Base-by-base conservation (phyloP, 2,113 vertebrate genomes). In the Neogale vison region DNA sequence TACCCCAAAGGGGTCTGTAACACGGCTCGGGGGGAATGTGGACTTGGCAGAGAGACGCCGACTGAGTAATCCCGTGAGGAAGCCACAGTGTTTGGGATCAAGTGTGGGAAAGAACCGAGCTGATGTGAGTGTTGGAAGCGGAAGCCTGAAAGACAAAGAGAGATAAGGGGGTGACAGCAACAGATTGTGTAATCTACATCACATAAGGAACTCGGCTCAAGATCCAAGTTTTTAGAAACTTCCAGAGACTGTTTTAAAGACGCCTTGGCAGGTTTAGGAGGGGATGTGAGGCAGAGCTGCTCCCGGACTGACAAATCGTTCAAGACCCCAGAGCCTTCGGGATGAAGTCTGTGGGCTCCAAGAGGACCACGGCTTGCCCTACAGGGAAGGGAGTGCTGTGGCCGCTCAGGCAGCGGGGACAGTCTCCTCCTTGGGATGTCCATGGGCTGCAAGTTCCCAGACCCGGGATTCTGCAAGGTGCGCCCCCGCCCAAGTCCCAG, bases 71-170 rank as follows among this genome's bases (percentile, higher is more conserved):
- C 85, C 34, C 2, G 0, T 1, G 67, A 61, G 65, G 84, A 90
- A 86, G 93, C 83, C 42, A n/a, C 10, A 0, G 52, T 42, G 67
- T 65, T 34, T n/a, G 67, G 85, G 93, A 83, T 47, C 50, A 18
- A 85, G 88, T 23, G 57, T 94, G 92, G 80, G 96, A 96, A 96
- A 93, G 72, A 87, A 71, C n/a, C 0, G 0, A 84, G 74, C 34
- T 0, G 50, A 26, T 1, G 10, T 3, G 50, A 77, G 3, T 9
- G 63, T 9, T 45, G 74, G 86, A 6, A 83, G 59, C 67, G 91
- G 79, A 96, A 97, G 92, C 67, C 79, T 50, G 18, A 65, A 80
- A 67, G 92, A 63, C 87, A 67, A 71, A 83, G 77, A 61, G 18
- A 55, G 82, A 95, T 76, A 52, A 80, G 88, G 55, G 13, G 57